Base-by-base conservation (phyloP, 2,113 vertebrate species). In the Gorsachius goisagi region DNA sequence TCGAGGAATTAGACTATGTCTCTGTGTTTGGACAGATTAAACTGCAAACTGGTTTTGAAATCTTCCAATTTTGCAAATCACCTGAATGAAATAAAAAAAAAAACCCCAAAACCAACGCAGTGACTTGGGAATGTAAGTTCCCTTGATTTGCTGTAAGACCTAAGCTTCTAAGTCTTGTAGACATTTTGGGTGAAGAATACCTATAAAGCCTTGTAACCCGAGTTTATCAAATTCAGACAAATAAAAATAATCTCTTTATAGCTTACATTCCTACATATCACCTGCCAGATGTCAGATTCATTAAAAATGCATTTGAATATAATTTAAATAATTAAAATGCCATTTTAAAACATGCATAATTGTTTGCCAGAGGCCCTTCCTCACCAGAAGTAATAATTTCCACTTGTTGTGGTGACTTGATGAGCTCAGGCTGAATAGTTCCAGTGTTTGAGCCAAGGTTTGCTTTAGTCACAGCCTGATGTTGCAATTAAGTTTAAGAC, bases 311-410 rank as follows among this genome's bases (percentile, higher is more conserved):
- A 95, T 94, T 69, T 73, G 33, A 91, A 69, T 88, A 76, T 30
- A 66, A 93, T 93, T 94, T 95, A 82, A 93, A 96, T 90, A 96
- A 97, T 90, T 81, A 85, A 88, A 95, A 66, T 58, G 16, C 14
- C 53, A 82, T 94, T 94, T 93, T 14, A 87, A 82, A 95, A 87
- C 28, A 75, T 33, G 35, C 44, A 37, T 71, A 85, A 88, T 75
- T 78, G 80, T 77, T 97, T 95, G 77, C 85, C 69, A 83, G 88
- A 96, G 74, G 84, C 52, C 44, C 14, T 88, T 58, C 23, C 56
- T 95, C n/a, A 86, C 56, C 64, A 92, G 59, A 78, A 93, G 56
- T 32, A 93, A 47, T 69, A 89, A 88, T 88, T 96, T 95, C 50
- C 47, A 87, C 58, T 95, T 89, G 73, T 95, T 81, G 62, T 32